These are phyloP conservation scores for Drosophila ercepeae DNA, from an alignment of 1,140 invertebrate species.

Conservation along the genomic window DNA sequence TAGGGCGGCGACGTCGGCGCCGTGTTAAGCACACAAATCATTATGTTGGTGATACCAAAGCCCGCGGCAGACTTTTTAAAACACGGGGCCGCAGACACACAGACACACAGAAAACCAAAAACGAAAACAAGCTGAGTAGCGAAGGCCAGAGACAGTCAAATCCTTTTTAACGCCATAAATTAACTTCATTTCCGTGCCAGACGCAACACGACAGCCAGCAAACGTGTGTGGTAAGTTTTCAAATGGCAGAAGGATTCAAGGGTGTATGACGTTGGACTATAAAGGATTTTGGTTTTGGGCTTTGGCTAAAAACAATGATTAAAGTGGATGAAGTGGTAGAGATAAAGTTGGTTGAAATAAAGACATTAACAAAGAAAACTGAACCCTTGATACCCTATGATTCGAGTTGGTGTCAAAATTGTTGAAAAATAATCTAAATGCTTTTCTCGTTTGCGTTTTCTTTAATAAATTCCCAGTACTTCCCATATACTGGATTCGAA, in stretches of 20 bases:
- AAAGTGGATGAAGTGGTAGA: not conserved
- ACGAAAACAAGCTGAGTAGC: slow-evolving; percentile 43
- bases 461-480: slow-evolving; percentile 19
- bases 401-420: no score
- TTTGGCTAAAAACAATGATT: slow-evolving; percentile 12
- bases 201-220: slow-evolving; percentile 70
- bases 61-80: slow-evolving; percentile 36
- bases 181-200: slow-evolving; percentile 81
- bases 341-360: not conserved
- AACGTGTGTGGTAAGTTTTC: slow-evolving; percentile 59
- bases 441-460: no score
- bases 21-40: slow-evolving; percentile 76
- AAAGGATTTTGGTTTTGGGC: slow-evolving; percentile 1
- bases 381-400: no score
- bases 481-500: slow-evolving; percentile 2
- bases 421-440: no score
- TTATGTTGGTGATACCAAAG: slow-evolving; percentile 64
- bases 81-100: slow-evolving; percentile 18
- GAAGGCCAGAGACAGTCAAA: slow-evolving; percentile 55
- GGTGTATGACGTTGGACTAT: slow-evolving; percentile 14
- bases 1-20: slow-evolving; percentile 61
- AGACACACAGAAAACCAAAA: slow-evolving; percentile 26
- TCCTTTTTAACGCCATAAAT: slow-evolving; percentile 81
- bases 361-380: no score
- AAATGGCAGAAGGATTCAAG: slow-evolving; percentile 10